Percentiles rank a stretch among this genome's conserved stretches.
Evolutionary conservation across 2,797 vertebrate genomes (phyloP).

Genomic region (Botia kubotai): DNA sequence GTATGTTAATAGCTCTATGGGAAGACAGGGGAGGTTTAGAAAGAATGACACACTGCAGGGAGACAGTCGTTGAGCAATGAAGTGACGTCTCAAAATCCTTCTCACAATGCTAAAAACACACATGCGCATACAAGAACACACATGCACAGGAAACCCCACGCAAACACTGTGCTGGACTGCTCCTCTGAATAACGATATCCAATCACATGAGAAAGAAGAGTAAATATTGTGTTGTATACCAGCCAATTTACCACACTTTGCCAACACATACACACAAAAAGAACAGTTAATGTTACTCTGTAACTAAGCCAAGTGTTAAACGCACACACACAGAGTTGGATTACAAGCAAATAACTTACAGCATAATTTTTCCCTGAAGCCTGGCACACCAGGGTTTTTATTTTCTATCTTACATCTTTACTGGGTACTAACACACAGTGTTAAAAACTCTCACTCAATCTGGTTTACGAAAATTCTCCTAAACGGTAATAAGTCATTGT

Average conservation of each 20-base stretch:
- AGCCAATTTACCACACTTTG: slow-evolving; percentile 15
- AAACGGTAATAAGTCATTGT: slow-evolving; percentile 57
- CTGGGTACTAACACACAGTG: slow-evolving; percentile 25
- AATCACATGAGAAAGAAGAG: slow-evolving; percentile 9
- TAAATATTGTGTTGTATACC: slow-evolving; percentile 33
- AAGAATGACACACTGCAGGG: slow-evolving; percentile 74
- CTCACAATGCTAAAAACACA: slow-evolving; percentile 55
- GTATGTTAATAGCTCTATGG: slow-evolving; percentile 70
- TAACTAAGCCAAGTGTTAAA: slow-evolving; percentile 17
- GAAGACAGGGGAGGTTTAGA: slow-evolving; percentile 53
- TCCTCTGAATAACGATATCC: not conserved
- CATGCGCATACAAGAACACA: slow-evolving; percentile 10
- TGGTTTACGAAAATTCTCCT: slow-evolving; percentile 47
- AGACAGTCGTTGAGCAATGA: slow-evolving; percentile 74
- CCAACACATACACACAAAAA: slow-evolving; percentile 32
- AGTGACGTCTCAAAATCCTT: slow-evolving; percentile 76
- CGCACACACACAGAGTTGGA: slow-evolving; percentile 17
- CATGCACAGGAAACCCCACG: slow-evolving; percentile 30
- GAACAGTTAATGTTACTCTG: slow-evolving; percentile 28
- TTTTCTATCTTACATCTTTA: slow-evolving; percentile 17
- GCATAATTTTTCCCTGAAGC: slow-evolving; percentile 20
- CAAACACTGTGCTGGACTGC: slow-evolving; percentile 6
- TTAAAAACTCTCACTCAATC: slow-evolving; percentile 18
- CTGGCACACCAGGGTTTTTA: slow-evolving; percentile 37
- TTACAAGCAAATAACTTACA: not conserved